Evolutionary conservation across 2,113 vertebrate species (phyloP).

Genomic region (Equus przewalskii): DNA sequence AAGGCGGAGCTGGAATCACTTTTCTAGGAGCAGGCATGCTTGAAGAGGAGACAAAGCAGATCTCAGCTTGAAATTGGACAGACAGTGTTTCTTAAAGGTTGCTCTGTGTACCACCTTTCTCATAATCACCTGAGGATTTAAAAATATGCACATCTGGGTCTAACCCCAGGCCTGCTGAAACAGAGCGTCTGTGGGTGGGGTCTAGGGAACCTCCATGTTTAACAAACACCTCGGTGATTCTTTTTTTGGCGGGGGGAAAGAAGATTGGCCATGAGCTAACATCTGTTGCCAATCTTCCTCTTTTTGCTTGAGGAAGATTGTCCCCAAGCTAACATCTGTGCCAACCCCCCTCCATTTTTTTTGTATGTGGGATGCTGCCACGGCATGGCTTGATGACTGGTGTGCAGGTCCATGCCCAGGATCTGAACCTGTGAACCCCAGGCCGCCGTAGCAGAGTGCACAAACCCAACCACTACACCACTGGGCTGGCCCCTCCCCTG

Average conservation of each 20-base stretch:
- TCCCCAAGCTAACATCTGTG: too few species aligned
- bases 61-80: conserved; percentile 28
- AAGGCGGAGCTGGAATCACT: conserved; percentile 62
- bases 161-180: not conserved
- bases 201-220: not conserved
- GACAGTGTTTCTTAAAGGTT: not conserved
- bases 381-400: too few species aligned
- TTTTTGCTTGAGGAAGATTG: too few species aligned
- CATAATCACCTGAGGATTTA: not conserved
- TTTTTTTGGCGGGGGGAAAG: not conserved
- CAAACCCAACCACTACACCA: too few species aligned
- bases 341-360: too few species aligned
- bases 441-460: too few species aligned
- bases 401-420: too few species aligned
- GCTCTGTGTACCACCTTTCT: not conserved
- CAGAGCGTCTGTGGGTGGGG: not conserved
- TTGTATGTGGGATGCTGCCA: too few species aligned
- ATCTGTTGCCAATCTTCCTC: too few species aligned
- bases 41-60: conserved; percentile 66
- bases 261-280: too few species aligned
- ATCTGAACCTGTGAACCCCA: too few species aligned
- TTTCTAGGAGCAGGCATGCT: conserved; percentile 64
- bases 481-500: too few species aligned
- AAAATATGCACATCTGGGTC: not conserved
- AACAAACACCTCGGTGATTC: not conserved